A percentile compares a stretch with the other conserved stretches of the same genome.
These are phyloP conservation scores for Cyclopterus lumpus DNA, from an alignment of 2,797 vertebrate genomes.

Conservation along the genomic window DNA sequence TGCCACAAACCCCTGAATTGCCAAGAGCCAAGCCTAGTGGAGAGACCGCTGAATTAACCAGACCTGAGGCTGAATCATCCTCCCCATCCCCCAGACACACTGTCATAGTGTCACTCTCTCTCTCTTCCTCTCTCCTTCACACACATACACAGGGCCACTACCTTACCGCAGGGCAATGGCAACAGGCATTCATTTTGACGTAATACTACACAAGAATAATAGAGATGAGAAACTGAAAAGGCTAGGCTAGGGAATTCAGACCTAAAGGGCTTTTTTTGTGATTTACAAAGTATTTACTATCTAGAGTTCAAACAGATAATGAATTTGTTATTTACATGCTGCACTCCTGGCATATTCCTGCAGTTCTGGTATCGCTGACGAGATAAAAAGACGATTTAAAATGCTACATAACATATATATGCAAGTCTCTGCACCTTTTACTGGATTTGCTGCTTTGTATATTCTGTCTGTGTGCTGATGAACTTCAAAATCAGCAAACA, in stretches of 20 bases:
- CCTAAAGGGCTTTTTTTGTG: constrained; percentile 21
- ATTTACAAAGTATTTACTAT: constrained; percentile 28
- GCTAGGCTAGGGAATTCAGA: constrained; percentile 38
- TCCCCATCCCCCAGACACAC: constrained; percentile 74
- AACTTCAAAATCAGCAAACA: constrained; percentile 37
- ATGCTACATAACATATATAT: background rate
- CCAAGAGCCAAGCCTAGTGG: constrained; percentile 70
- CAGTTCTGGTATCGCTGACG: background rate
- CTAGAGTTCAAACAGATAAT: constrained; percentile 26
- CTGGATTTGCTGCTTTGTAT: background rate
- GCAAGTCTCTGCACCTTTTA: background rate
- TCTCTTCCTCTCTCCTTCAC: constrained; percentile 17
- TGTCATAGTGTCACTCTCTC: constrained; percentile 74
- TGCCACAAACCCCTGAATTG: constrained; percentile 68
- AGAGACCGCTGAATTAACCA: constrained; percentile 75
- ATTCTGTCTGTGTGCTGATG: constrained; percentile 11
- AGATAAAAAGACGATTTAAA: background rate
- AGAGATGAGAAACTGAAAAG: constrained; percentile 42
- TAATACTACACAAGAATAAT: constrained; percentile 56
- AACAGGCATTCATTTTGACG: constrained; percentile 72
- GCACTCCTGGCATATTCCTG: constrained; percentile 2
- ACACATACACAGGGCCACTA: constrained; percentile 55
- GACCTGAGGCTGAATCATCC: constrained; percentile 77
- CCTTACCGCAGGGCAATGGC: constrained; percentile 72
- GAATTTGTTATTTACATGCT: constrained; percentile 10